Evolutionary conservation across 2,888 invertebrate species (phyloP).

Genomic region (Corbicula japonica): DNA sequence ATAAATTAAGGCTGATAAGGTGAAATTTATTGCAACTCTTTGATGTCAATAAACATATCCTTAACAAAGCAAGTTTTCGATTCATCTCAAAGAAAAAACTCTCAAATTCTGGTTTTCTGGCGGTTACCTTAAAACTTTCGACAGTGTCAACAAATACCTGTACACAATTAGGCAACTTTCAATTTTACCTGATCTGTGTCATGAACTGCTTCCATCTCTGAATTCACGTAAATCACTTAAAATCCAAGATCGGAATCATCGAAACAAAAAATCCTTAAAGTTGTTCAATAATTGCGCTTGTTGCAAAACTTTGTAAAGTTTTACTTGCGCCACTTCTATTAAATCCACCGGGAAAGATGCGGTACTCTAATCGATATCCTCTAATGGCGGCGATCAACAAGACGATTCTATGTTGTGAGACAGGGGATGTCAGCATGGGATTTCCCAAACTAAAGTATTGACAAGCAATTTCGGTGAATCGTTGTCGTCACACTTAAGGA

Average conservation of each 20-base stretch:
- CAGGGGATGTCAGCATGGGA: constrained; percentile 27
- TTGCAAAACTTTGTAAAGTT: constrained; percentile 38
- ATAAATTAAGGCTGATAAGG: too few species aligned
- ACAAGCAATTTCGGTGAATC: too few species aligned
- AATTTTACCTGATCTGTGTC: constrained; percentile 18
- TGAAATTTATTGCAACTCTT: too few species aligned
- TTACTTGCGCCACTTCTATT: not conserved
- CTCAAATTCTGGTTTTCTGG: too few species aligned
- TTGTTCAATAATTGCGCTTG: constrained; percentile 7
- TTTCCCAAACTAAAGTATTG: constrained; percentile 1
- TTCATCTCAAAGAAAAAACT: too few species aligned
- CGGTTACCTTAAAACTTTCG: too few species aligned
- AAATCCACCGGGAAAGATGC: constrained; percentile 18
- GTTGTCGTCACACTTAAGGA: too few species aligned
- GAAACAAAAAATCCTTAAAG: constrained; percentile 22
- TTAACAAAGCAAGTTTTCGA: too few species aligned
- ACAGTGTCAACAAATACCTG: constrained; percentile 18
- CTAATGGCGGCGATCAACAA: constrained; percentile 23
- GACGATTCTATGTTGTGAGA: constrained; percentile 22
- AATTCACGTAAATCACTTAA: constrained; percentile 2
- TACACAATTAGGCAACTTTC: not conserved
- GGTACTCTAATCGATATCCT: constrained; percentile 27
- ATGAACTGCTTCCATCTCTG: constrained; percentile 15
- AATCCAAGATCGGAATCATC: constrained; percentile 12
- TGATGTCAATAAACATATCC: too few species aligned